Evolutionary conservation across 2,888 invertebrate genomes (phyloP), one percentile per base, ranked within the genome.

Genomic region (Pachliopta kotzebuea): DNA sequence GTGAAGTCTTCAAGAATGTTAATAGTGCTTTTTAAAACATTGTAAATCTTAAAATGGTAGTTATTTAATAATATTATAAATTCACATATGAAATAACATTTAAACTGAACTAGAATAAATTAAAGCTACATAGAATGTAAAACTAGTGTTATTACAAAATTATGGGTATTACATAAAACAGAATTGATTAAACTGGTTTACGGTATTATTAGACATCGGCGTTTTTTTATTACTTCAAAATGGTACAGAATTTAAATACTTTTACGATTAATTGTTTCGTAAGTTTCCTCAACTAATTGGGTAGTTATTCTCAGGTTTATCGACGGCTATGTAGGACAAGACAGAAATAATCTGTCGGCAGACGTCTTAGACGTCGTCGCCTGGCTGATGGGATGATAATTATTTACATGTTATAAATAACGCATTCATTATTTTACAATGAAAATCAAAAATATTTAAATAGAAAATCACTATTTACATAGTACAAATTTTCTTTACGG

Each of bases 261-360:
- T 62, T 60, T 20, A 60, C 62, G 59, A 54, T 63, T 73, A 74
- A 73, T 72, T 73, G 74, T 79, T 65, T 77, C 74, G 69, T 71
- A 76, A 76, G 70, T 63, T 69, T 57, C 56, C 52, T 56, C 57
- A 66, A 70, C 75, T 77, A 77, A 80, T 80, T 77, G 74, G 74
- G 72, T 69, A 73, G 75, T 65, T 78, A 79, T 77, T 80, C 72
- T 76, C 68, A 66, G 69, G 68, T 69, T 78, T 80, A 82, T 82
- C 77, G 81, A 77, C 75, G 74, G 75, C 73, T 77, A 83, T 84
- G 78, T 85, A 73, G 85, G 78, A 74, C 84, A 81, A 72, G 74
- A 76, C 71, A 75, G 79, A 80, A 80, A 85, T 84, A 84, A 83
- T 83, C 74, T 80, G 76, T 75, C 76, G 66, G 72, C 73, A 49